These are phyloP conservation scores for Sinelater perroti DNA, from an alignment of 2,888 invertebrate genomes.

Conservation along the genomic window DNA sequence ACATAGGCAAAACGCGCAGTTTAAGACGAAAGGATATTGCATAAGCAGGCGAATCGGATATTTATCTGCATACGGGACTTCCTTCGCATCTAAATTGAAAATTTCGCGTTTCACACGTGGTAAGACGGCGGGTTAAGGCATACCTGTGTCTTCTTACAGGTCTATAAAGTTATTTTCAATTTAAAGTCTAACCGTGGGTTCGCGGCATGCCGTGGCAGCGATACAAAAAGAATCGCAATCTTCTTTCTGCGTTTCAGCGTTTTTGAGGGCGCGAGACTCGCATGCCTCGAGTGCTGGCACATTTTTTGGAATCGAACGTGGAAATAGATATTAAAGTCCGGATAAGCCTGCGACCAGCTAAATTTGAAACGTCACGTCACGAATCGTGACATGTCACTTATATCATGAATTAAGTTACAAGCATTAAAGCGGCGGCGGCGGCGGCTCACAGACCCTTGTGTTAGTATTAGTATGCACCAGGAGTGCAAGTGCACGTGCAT, in stretches of 20 bases:
- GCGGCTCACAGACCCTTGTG: no score
- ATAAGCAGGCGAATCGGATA: conserved; percentile 19
- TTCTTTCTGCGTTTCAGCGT: conserved; percentile 20
- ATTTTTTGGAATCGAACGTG: background rate
- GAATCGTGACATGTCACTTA: no score
- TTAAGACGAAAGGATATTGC: no score
- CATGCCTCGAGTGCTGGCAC: conserved; percentile 13
- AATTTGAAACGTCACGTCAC: no score
- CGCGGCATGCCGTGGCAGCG: conserved; percentile 13
- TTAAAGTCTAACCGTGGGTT: conserved; percentile 19
- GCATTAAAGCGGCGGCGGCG: no score
- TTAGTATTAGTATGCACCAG: background rate
- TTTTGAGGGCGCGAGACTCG: conserved; percentile 15
- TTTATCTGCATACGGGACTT: conserved; percentile 17
- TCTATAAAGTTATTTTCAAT: conserved; percentile 26
- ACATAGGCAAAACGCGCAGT: no score
- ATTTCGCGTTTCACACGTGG: conserved; percentile 20
- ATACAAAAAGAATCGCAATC: conserved; percentile 20
- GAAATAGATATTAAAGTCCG: background rate
- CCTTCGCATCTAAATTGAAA: conserved; percentile 31
- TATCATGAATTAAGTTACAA: no score
- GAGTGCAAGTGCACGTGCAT: no score
- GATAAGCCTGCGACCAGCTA: no score
- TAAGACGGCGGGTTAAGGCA: conserved; percentile 10
- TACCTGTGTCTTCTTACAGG: conserved; percentile 24